Evolutionary conservation across 2,113 vertebrate species (phyloP).

Genomic region (Saguinus imperator): DNA sequence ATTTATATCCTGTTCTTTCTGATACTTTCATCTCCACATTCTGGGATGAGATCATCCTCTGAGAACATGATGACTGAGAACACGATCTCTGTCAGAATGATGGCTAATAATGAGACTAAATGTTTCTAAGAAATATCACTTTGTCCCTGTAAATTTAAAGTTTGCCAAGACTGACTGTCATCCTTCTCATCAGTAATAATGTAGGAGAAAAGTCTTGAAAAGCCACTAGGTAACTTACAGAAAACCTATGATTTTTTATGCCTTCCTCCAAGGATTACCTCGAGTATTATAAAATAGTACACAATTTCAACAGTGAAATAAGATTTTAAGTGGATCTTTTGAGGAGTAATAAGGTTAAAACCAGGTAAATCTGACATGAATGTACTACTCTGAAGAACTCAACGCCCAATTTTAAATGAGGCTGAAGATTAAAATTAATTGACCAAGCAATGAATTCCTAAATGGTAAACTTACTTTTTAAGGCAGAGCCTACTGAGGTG

Average conservation of each 20-base stretch:
- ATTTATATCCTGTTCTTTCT: constrained; percentile 68
- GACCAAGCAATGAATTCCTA: neutral
- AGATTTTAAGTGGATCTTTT: constrained; percentile 46
- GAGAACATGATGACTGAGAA: constrained; percentile 43
- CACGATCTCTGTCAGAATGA: neutral
- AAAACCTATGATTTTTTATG: neutral
- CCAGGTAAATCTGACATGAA: neutral
- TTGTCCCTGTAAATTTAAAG: constrained; percentile 4
- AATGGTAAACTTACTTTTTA: neutral
- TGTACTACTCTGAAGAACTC: neutral
- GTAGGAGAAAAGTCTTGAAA: neutral
- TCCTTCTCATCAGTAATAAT: neutral
- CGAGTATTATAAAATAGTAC: constrained; percentile 35
- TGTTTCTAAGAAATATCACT: constrained; percentile 53
- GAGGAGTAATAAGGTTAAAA: constrained; percentile 29
- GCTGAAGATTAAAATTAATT: neutral
- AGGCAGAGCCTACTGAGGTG: neutral
- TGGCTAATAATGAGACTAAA: constrained; percentile 51
- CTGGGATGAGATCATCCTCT: constrained; percentile 64
- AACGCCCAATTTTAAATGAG: neutral
- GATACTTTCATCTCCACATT: constrained; percentile 30
- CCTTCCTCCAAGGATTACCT: neutral
- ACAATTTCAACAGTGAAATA: constrained; percentile 19
- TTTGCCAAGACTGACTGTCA: neutral
- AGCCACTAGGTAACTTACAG: neutral